Conservation (phyloP, 1,140 invertebrate species). For the Rhyzopertha dominica region DNA sequence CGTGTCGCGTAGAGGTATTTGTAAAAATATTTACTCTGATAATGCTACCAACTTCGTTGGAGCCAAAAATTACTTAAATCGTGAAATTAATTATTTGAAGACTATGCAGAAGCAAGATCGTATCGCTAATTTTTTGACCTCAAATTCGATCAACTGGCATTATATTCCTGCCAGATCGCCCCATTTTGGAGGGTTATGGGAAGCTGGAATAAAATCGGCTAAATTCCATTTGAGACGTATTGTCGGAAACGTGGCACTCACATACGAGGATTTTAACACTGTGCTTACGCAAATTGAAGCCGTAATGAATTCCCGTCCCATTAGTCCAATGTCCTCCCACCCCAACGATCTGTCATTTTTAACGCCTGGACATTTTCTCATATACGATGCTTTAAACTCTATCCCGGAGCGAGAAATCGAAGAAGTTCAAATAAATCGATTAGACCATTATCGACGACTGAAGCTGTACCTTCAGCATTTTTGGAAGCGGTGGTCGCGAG, state of each 20-base stretch:
- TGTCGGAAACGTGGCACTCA: conserved; percentile 21
- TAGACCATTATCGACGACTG: conserved; percentile 10
- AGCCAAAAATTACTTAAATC: conserved; percentile 33
- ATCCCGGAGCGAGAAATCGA: conserved; percentile 16
- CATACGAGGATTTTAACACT: conserved; percentile 27
- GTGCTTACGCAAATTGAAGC: conserved; percentile 30
- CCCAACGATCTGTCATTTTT: conserved; percentile 26
- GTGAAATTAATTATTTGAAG: conserved; percentile 40
- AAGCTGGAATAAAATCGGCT: conserved; percentile 15
- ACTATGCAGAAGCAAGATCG: conserved; percentile 45
- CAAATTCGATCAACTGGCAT: conserved; percentile 37
- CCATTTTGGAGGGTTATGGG: conserved; percentile 26
- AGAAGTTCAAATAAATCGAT: not conserved
- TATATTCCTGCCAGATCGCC: conserved; percentile 23
- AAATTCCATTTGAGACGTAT: conserved; percentile 36
- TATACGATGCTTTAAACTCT: conserved; percentile 29
- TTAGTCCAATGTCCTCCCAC: conserved; percentile 30
- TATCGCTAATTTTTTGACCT: no score
- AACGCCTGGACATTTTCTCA: conserved; percentile 44
- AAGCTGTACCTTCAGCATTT: conserved; percentile 19
- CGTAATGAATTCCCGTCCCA: conserved; percentile 36
- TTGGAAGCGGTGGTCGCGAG: conserved; percentile 20
- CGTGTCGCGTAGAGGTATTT: conserved; percentile 24
- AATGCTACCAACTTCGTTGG: conserved; percentile 32
- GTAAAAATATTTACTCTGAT: conserved; percentile 29